phyloP scores from a whole-genome alignment of 1,140 invertebrate species.

The Sweltsa coloradensis region DNA sequence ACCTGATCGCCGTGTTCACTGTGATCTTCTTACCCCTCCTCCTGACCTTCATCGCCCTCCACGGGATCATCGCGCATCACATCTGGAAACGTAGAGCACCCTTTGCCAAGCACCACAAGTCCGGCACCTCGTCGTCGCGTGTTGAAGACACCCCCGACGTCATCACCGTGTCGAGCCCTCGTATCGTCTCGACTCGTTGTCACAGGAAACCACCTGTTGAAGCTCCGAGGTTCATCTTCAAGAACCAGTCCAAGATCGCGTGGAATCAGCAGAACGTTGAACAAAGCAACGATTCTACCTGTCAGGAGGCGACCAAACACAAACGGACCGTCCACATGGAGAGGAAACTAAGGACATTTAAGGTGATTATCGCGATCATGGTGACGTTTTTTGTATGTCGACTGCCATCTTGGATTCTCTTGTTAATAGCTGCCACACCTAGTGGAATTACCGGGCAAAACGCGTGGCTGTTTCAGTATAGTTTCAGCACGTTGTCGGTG shows the following conservation, averaged over 20 bases:
- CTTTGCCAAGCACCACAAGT: not conserved
- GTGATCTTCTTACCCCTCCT: conserved; percentile 38
- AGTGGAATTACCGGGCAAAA: too few relatives aligned
- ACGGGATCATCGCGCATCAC: conserved; percentile 35
- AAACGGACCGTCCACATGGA: conserved; percentile 25
- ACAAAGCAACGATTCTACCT: too few relatives aligned
- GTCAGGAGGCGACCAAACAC: too few relatives aligned
- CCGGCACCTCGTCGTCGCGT: conserved; percentile 1
- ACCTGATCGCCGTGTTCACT: conserved; percentile 31
- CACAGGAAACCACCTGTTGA: too few relatives aligned
- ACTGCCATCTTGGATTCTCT: conserved; percentile 37
- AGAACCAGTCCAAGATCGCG: too few relatives aligned
- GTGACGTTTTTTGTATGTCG: conserved; percentile 34
- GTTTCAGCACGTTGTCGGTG: conserved; percentile 32
- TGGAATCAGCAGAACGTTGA: too few relatives aligned
- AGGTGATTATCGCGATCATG: conserved; percentile 37
- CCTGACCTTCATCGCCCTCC: conserved; percentile 35
- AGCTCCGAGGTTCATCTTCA: too few relatives aligned
- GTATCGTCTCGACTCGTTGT: too few relatives aligned
- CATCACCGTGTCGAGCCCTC: conserved; percentile 2
- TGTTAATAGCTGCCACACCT: not conserved
- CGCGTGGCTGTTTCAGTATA: conserved; percentile 33
- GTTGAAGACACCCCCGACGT: conserved; percentile 3
- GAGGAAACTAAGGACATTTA: conserved; percentile 37
- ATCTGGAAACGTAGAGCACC: conserved; percentile 30